Conservation (phyloP, 1,140 invertebrate genomes). For the Brachionus calyciflorus region DNA sequence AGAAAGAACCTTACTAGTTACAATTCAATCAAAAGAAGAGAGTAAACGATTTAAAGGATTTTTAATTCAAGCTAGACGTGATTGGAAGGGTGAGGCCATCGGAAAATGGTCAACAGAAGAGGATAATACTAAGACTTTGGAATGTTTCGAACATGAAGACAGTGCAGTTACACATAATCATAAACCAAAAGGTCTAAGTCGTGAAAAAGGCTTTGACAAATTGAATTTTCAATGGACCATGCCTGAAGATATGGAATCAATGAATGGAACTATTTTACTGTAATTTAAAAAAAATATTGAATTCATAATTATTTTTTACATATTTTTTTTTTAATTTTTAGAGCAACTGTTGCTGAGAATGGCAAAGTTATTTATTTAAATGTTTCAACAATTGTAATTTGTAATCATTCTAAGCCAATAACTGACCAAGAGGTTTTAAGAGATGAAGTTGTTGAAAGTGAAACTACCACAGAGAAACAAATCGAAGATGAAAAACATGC, state of each 20-base stretch:
- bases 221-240: background rate
- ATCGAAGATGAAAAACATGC: too few relatives aligned
- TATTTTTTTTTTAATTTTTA: too few relatives aligned
- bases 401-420: too few relatives aligned
- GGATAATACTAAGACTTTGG: background rate
- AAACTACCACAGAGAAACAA: too few relatives aligned
- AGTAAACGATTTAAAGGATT: constrained; percentile 1
- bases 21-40: background rate
- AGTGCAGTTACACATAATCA: constrained; percentile 16
- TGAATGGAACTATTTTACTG: background rate
- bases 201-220: background rate
- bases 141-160: constrained; percentile 19
- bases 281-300: background rate
- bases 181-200: background rate
- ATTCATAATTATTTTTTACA: background rate
- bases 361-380: constrained; percentile 6
- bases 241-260: background rate
- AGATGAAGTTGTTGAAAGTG: too few relatives aligned
- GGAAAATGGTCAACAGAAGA: constrained; percentile 10
- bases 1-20: background rate
- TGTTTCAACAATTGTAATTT: background rate
- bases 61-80: constrained; percentile 31
- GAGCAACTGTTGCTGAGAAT: constrained; percentile 9
- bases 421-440: too few relatives aligned
- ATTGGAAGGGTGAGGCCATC: constrained; percentile 3